Evolutionary conservation across 1,140 invertebrate genomes (phyloP), one percentile per base, ranked within the genome.

Genomic region (Ceratosolen solmsi): DNA sequence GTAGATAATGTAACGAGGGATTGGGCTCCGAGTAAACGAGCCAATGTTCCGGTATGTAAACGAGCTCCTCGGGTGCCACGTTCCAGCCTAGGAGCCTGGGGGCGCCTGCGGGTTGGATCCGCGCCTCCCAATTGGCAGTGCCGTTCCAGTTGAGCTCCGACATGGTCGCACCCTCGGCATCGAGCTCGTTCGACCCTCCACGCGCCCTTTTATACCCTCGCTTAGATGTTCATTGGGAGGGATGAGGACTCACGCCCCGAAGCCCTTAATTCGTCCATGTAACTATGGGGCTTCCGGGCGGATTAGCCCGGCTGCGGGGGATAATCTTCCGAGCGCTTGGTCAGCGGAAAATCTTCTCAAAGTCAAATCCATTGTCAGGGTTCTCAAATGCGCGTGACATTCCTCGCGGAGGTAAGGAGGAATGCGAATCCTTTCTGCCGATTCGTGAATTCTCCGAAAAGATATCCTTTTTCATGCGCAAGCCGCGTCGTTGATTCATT

Each of bases 1-100:
- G 91, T 36, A 96, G 92, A 85, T 97, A 96, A 89, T 98, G 96
- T 85, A 96, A 93, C 76, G 95, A 94, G 68, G 96, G 95, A 56
- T 96, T 95, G 5, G 96, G 96, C 87, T 96, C 96, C 38, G 94
- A 93, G 88, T 94, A 97, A 22, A 92, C 91, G 56, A 96, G 93
- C 96, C 96, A 97, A 88, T 97, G 96, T 86, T 96, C 95, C 36
- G 95, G 96, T 83, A 97, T 94, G 76, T 95, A 93, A 58, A 94
- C 90, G 77, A 96, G 90, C 86, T 96, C 95, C 82, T 96, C 95
- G 25, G 94, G 92, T 7, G 94, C 94, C 30, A 97, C 93, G 87
- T 96, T 96, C 93, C 95, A 96, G 86, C 95, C 96, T 65, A 96
- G 88, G 89, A 95, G 91, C 82, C 93, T 93, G 84, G 89, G 89